Evolutionary conservation across 92 coral and sea anemone genomes (phyloP).

Genomic region (Siderastrea radians): DNA sequence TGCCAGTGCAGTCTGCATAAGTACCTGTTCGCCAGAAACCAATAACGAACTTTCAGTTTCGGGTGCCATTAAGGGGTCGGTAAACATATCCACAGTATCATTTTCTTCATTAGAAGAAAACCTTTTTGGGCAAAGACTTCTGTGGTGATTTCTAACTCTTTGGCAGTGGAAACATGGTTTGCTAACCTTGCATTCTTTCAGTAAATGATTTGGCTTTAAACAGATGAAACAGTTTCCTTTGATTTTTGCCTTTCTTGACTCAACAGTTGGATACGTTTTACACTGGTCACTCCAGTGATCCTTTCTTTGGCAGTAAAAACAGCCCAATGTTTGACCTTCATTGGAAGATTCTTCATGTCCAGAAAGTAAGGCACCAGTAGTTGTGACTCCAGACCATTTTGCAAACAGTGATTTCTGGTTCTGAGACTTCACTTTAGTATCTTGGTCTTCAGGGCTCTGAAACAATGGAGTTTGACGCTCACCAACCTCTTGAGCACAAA

Average conservation of each 20-base stretch:
- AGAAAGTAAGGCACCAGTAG: conserved; percentile 41
- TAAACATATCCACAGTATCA: background rate
- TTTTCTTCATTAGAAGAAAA: no score
- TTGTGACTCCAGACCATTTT: conserved; percentile 28
- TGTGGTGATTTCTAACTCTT: conserved; percentile 17
- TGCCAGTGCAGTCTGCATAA: no score
- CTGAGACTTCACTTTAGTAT: conserved; percentile 12
- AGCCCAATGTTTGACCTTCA: conserved; percentile 21
- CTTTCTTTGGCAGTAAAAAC: conserved; percentile 31
- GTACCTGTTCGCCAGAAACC: background rate
- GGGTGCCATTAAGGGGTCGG: background rate
- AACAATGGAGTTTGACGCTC: conserved; percentile 21
- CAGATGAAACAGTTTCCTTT: background rate
- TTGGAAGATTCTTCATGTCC: conserved; percentile 21
- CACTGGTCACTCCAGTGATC: conserved; percentile 46
- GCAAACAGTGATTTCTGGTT: conserved; percentile 17
- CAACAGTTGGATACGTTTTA: background rate
- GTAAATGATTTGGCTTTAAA: conserved; percentile 25
- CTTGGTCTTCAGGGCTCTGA: conserved; percentile 27
- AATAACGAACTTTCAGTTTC: background rate
- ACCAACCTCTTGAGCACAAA: conserved; percentile 8
- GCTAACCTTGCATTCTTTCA: conserved; percentile 23
- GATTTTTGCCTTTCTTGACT: background rate
- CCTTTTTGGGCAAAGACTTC: conserved; percentile 6
- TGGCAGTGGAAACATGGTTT: no score